Percentiles rank a stretch among this genome's conserved stretches.
Evolutionary conservation across 2,888 invertebrate species (phyloP).

Genomic region (Branchinecta sandiegonensis): DNA sequence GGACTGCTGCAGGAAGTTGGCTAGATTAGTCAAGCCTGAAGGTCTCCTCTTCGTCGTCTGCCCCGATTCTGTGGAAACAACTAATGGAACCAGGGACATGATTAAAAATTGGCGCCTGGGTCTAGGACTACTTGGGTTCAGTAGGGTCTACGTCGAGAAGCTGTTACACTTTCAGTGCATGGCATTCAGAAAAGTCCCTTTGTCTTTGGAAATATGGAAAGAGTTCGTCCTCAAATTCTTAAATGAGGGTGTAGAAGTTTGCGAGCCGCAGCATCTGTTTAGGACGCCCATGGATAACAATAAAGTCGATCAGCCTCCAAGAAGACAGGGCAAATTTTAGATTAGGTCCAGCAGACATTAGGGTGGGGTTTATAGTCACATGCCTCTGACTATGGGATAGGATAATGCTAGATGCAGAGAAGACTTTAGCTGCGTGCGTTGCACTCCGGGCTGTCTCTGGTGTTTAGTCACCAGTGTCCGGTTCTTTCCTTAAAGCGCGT

Average conservation of each 20-base stretch:
- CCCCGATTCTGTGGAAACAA: not conserved
- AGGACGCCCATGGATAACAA: not conserved
- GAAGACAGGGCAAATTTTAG: too few species aligned
- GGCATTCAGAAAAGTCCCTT: not conserved
- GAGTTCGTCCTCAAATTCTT: not conserved
- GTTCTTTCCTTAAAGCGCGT: too few species aligned
- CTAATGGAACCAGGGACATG: not conserved
- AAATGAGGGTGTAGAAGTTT: not conserved
- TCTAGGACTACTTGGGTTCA: not conserved
- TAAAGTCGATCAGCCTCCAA: not conserved
- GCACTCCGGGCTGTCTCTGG: too few species aligned
- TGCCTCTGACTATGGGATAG: too few species aligned
- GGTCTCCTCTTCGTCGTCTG: not conserved
- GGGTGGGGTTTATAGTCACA: too few species aligned
- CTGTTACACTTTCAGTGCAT: not conserved
- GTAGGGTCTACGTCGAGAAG: not conserved
- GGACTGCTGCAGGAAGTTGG: not conserved
- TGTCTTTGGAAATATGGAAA: not conserved
- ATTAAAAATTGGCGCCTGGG: not conserved
- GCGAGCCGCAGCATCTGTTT: not conserved
- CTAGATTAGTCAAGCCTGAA: not conserved
- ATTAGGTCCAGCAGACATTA: too few species aligned
- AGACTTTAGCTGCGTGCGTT: too few species aligned
- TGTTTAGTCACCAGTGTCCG: too few species aligned
- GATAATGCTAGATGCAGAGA: too few species aligned